A percentile compares a stretch with the other conserved stretches of the same genome.
These are phyloP conservation scores for Pogonophryne albipinna DNA, from an alignment of 2,797 vertebrate species.

Conservation along the genomic window DNA sequence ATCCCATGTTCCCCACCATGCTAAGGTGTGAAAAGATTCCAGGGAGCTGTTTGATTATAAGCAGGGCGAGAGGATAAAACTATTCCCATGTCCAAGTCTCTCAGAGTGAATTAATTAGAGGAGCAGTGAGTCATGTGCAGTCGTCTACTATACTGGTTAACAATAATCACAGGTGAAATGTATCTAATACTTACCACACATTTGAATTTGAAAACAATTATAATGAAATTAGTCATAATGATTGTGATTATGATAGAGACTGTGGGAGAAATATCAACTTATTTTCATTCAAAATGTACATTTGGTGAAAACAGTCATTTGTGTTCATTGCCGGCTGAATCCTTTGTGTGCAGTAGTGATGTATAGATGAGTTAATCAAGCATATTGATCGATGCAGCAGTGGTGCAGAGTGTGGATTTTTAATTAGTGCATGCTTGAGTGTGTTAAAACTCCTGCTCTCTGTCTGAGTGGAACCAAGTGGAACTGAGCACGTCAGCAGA, in stretches of 20 bases:
- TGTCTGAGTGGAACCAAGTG: constrained; percentile 82
- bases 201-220: constrained; percentile 36
- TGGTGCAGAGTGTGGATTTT: constrained; percentile 81
- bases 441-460: constrained; percentile 77
- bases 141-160: constrained; percentile 41
- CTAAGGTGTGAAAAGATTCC: constrained; percentile 84
- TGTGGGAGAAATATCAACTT: neutral
- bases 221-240: constrained; percentile 37
- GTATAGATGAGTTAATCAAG: constrained; percentile 84
- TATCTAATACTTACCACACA: constrained; percentile 56
- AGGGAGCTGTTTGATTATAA: constrained; percentile 79
- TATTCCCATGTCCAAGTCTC: constrained; percentile 71
- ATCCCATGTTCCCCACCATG: constrained; percentile 71
- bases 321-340: constrained; percentile 13
- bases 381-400: constrained; percentile 78
- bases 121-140: constrained; percentile 48
- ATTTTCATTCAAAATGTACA: too few species aligned
- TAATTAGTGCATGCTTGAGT: constrained; percentile 84
- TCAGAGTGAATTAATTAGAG: constrained; percentile 79
- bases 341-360: constrained; percentile 63
- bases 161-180: constrained; percentile 61
- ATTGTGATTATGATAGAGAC: constrained; percentile 17
- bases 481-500: constrained; percentile 74
- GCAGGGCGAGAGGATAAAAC: constrained; percentile 60
- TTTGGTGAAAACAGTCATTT: neutral